A percentile compares a stretch with the other conserved stretches of the same genome.
Conservation (phyloP, 2,797 vertebrate species). For the Diceros bicornis region DNA sequence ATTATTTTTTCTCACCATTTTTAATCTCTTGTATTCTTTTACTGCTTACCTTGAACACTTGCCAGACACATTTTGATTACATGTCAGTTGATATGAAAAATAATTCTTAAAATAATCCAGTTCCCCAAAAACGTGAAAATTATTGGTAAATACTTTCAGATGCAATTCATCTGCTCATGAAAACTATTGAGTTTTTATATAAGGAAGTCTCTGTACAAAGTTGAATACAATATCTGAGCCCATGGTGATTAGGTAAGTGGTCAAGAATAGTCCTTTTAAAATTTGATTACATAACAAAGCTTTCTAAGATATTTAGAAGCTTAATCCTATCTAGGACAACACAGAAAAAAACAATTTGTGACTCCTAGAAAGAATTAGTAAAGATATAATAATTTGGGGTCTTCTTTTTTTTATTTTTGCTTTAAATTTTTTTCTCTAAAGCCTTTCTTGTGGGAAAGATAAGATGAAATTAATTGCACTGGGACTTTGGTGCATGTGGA, state of each 20-base stretch:
- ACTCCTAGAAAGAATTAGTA: neutral
- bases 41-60: neutral
- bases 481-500: neutral
- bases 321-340: neutral
- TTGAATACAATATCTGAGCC: neutral
- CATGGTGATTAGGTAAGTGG: neutral
- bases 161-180: neutral
- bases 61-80: neutral
- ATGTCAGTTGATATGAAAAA: neutral
- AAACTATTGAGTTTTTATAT: neutral
- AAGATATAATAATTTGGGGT: neutral
- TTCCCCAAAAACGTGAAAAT: neutral
- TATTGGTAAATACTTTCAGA: neutral
- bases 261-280: neutral
- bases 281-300: neutral
- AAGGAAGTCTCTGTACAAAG: neutral
- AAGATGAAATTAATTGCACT: neutral
- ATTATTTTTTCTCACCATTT: neutral
- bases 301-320: neutral
- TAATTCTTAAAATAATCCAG: slow-evolving; percentile 27
- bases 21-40: neutral
- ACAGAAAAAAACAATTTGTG: neutral
- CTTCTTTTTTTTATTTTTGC: neutral
- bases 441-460: neutral
- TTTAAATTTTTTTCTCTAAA: neutral